A percentile compares a stretch with the other conserved stretches of the same genome.
Conservation (phyloP, 1,140 invertebrate genomes). For the Eubasilissa regina region DNA sequence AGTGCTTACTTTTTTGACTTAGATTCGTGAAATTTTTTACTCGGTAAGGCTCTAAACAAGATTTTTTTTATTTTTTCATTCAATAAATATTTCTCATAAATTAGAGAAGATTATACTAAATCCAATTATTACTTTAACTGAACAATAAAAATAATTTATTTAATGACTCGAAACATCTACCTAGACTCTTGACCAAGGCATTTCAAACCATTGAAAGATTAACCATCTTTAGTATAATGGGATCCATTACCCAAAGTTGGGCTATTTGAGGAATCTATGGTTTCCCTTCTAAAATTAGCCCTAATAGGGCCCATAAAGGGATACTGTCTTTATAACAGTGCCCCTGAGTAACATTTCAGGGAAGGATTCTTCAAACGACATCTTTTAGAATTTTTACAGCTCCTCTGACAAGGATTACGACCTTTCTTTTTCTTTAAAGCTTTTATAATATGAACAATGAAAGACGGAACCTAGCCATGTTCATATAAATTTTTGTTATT, state of each 20-base stretch:
- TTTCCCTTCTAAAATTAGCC: conserved; percentile 2
- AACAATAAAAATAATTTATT: too few relatives aligned
- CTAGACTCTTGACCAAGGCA: not conserved
- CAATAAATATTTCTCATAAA: too few relatives aligned
- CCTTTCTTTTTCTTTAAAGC: not conserved
- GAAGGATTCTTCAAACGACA: conserved; percentile 13
- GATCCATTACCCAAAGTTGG: conserved; percentile 14
- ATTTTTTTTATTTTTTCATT: too few relatives aligned
- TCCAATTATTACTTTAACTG: too few relatives aligned
- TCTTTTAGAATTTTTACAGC: too few relatives aligned
- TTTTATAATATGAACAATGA: not conserved
- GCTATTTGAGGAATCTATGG: not conserved
- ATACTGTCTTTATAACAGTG: conserved; percentile 22
- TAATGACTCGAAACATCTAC: too few relatives aligned
- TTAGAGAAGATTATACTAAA: too few relatives aligned
- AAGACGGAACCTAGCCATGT: too few relatives aligned
- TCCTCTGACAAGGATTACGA: not conserved
- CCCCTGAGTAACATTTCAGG: conserved; percentile 2
- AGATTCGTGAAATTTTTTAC: too few relatives aligned
- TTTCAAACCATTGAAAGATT: conserved; percentile 17
- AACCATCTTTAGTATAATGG: conserved; percentile 15
- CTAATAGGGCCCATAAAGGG: conserved; percentile 7
- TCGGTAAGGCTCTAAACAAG: too few relatives aligned
- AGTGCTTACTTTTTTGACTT: too few relatives aligned
- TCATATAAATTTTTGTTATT: too few relatives aligned